These are phyloP conservation scores for Nephotettix cincticeps DNA, from an alignment of 1,140 invertebrate genomes.

Conservation along the genomic window DNA sequence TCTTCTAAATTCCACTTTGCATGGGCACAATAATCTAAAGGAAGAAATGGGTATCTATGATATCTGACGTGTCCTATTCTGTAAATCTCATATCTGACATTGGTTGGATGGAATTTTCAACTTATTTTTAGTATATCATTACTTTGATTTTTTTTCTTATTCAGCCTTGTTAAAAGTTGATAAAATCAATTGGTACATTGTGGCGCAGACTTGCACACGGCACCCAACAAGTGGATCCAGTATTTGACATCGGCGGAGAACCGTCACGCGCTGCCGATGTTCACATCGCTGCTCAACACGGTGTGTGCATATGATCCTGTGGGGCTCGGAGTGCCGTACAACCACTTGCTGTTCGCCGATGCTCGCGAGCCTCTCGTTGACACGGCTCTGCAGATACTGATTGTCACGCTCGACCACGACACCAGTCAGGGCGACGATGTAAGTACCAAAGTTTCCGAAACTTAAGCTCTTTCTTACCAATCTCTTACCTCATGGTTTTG, in stretches of 20 bases:
- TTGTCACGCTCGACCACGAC: conserved; percentile 94
- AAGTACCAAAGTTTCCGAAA: conserved; percentile 25
- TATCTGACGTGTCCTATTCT: too few species aligned
- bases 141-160: too few species aligned
- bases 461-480: too few species aligned
- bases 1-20: too few species aligned
- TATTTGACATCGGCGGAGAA: conserved; percentile 55
- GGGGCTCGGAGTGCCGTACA: conserved; percentile 95
- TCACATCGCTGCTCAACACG: conserved; percentile 96
- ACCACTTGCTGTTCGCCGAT: conserved; percentile 96
- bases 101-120: too few species aligned
- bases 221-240: conserved; percentile 55
- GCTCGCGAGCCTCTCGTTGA: conserved; percentile 94
- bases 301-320: conserved; percentile 98
- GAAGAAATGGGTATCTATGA: too few species aligned
- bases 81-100: too few species aligned
- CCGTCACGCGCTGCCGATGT: conserved; percentile 92
- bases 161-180: too few species aligned
- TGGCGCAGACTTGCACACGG: conserved; percentile 44
- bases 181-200: too few species aligned
- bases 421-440: conserved; percentile 57
- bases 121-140: too few species aligned
- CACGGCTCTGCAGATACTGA: conserved; percentile 91
- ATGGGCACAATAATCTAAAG: too few species aligned
- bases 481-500: too few species aligned